phyloP scores from a whole-genome alignment of 2,888 invertebrate genomes.

The Macrophya annulata region DNA sequence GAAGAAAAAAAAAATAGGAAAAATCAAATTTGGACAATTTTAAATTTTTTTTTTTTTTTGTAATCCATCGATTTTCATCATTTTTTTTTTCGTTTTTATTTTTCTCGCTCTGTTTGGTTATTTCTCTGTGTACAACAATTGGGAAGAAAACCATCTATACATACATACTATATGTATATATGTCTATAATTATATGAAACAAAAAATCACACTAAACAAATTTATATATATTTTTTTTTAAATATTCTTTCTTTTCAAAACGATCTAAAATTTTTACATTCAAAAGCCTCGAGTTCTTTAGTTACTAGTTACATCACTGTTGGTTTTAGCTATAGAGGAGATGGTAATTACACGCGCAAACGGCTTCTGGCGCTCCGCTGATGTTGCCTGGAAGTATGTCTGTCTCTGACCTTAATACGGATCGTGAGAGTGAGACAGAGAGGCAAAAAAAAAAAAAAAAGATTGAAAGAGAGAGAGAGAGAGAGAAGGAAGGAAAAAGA shows the following conservation, averaged over 20 bases:
- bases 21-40: neutral
- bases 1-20: neutral
- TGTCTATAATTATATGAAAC: too few relatives aligned
- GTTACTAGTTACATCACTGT: neutral
- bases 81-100: too few relatives aligned
- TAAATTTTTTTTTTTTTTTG: neutral
- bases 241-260: neutral
- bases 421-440: constrained; percentile 8
- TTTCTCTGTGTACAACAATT: too few relatives aligned
- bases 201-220: too few relatives aligned
- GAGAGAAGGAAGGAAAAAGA: neutral
- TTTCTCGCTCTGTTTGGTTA: too few relatives aligned
- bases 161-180: too few relatives aligned
- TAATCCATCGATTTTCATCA: too few relatives aligned
- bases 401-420: constrained; percentile 45
- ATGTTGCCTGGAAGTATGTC: constrained; percentile 28
- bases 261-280: too few relatives aligned
- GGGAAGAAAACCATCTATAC: too few relatives aligned
- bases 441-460: neutral
- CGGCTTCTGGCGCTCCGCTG: constrained; percentile 22
- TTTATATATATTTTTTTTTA: neutral
- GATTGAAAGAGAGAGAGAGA: neutral
- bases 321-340: neutral
- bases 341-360: constrained; percentile 51
- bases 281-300: neutral